A percentile compares a stretch with the other conserved stretches of the same genome.
Conservation (phyloP, 2,888 invertebrate species). For the Neria commutata region DNA sequence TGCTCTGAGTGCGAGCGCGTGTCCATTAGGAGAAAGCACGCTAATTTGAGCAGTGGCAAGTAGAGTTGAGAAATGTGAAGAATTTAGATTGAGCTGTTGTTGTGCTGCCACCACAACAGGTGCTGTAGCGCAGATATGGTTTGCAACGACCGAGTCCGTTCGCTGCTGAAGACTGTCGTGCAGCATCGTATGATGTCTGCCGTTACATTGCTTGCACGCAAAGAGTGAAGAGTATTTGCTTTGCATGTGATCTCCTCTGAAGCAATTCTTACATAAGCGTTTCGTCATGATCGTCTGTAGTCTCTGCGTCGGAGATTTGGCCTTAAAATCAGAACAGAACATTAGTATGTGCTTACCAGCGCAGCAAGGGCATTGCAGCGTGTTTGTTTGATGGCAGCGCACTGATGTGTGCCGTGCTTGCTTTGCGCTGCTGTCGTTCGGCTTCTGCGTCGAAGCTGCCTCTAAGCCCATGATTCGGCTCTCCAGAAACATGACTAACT, state of each 20-base stretch:
- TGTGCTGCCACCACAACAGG: not conserved
- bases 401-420: not conserved
- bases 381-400: constrained; percentile 19
- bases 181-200: constrained; percentile 17
- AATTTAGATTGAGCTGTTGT: not conserved
- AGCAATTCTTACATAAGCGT: constrained; percentile 21
- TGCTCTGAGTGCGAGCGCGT: constrained; percentile 10
- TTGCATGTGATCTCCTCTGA: constrained; percentile 16
- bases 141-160: not conserved
- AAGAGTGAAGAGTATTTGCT: constrained; percentile 11
- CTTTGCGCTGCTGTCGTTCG: not conserved
- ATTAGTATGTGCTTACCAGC: constrained; percentile 23
- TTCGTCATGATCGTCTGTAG: constrained; percentile 14
- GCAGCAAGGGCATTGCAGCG: constrained; percentile 14
- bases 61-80: constrained; percentile 8
- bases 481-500: constrained; percentile 15
- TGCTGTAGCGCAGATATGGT: constrained; percentile 4
- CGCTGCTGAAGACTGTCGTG: constrained; percentile 1
- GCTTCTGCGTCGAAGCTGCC: constrained; percentile 1
- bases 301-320: constrained; percentile 14
- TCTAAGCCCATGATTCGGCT: constrained; percentile 24
- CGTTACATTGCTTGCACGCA: constrained; percentile 13
- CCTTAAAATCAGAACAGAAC: constrained; percentile 11
- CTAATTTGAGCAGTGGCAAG: constrained; percentile 19
- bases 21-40: constrained; percentile 15